Percentiles rank a stretch among this genome's conserved stretches.
phyloP scores from a whole-genome alignment of 2,113 vertebrate genomes.

The Dasyprocta punctata region DNA sequence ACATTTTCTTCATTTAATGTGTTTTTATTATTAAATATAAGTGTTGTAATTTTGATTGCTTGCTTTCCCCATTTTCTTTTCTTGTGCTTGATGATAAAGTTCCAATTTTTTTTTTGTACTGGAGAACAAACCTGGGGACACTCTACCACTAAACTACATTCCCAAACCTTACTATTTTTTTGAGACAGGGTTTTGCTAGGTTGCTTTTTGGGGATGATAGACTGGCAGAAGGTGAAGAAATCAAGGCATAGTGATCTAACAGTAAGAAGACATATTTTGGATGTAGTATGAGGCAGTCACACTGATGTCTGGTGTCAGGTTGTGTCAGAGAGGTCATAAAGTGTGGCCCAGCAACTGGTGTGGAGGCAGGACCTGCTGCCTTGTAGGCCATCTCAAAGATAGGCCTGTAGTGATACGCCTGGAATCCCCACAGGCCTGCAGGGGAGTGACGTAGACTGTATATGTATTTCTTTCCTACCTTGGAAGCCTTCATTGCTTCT shows the following conservation, averaged over 20 bases:
- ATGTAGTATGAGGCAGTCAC: neutral
- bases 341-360: neutral
- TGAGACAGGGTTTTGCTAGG: neutral
- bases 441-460: neutral
- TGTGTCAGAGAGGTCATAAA: neutral
- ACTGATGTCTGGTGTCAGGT: neutral
- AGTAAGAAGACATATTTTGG: neutral
- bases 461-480: neutral
- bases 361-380: neutral
- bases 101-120: neutral
- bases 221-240: neutral
- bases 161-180: neutral
- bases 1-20: constrained; percentile 15
- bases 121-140: neutral
- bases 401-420: neutral
- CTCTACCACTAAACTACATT: neutral
- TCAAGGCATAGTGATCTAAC: neutral
- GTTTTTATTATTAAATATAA: neutral
- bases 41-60: neutral
- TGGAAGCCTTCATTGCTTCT: neutral
- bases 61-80: neutral
- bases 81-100: neutral
- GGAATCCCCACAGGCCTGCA: neutral
- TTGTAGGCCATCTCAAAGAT: neutral
- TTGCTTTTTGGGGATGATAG: neutral